phyloP scores from a whole-genome alignment of 1,140 invertebrate genomes.

The Habropoda laboriosa region DNA sequence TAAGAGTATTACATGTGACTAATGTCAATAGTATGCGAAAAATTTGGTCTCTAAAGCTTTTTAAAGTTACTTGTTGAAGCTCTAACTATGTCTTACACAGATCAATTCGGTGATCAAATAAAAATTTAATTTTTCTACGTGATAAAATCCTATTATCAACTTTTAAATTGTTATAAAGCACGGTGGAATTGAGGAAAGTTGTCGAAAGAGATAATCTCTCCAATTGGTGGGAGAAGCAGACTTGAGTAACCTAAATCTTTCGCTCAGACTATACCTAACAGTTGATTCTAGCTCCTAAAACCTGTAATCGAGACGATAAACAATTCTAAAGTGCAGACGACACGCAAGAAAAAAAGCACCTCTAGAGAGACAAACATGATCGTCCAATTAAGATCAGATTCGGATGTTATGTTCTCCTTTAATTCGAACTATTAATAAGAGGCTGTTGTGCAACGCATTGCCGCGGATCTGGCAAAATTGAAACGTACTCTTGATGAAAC shows the following conservation, averaged over 20 bases:
- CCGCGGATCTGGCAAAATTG: constrained; percentile 19
- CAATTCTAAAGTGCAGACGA: not conserved
- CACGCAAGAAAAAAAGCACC: not conserved
- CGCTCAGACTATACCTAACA: not conserved
- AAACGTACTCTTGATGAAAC: not conserved
- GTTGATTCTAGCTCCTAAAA: not conserved
- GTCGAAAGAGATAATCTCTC: not conserved
- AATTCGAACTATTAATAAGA: constrained; percentile 43
- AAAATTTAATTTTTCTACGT: too few relatives aligned
- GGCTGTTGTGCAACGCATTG: constrained; percentile 17
- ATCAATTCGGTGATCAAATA: too few relatives aligned
- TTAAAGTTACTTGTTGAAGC: too few relatives aligned
- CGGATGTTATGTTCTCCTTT: not conserved
- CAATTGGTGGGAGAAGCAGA: not conserved
- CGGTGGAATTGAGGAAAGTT: not conserved
- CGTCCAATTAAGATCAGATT: constrained; percentile 25
- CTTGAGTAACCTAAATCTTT: not conserved
- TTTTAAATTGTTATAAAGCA: not conserved
- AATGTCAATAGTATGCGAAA: too few relatives aligned
- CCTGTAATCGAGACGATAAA: not conserved
- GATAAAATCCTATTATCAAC: not conserved
- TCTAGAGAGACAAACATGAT: not conserved
- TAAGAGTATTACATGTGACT: too few relatives aligned
- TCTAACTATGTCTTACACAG: too few relatives aligned
- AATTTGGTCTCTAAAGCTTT: too few relatives aligned